A percentile compares a stretch with the other conserved stretches of the same genome.
phyloP scores from a whole-genome alignment of 2,113 vertebrate species.

The Australoheros scitulus region DNA sequence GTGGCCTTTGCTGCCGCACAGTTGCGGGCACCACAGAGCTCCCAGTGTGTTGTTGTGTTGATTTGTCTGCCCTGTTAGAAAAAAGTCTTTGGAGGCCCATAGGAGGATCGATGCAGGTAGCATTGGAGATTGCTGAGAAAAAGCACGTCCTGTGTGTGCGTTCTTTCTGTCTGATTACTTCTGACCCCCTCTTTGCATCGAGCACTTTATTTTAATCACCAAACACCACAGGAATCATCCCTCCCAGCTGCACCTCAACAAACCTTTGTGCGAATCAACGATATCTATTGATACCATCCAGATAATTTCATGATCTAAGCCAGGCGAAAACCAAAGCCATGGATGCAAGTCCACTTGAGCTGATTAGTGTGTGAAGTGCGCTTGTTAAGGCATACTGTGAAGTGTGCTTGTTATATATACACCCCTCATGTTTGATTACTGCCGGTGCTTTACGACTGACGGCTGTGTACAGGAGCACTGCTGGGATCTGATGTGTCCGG shows the following conservation, averaged over 20 bases:
- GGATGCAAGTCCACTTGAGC: conserved; percentile 63
- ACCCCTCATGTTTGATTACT: conserved; percentile 63
- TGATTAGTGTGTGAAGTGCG: conserved; percentile 73
- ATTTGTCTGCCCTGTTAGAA: neutral
- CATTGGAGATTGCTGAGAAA: conserved; percentile 12
- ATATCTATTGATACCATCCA: conserved; percentile 38
- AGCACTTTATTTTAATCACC: conserved; percentile 11
- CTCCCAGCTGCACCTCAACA: neutral
- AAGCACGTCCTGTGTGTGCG: neutral
- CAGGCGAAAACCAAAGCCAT: conserved; percentile 7
- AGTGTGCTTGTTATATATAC: conserved; percentile 66
- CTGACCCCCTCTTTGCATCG: conserved; percentile 15
- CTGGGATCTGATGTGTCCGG: conserved; percentile 43
- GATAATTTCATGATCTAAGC: conserved; percentile 42
- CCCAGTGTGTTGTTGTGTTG: neutral
- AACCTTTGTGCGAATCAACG: neutral
- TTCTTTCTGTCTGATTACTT: neutral
- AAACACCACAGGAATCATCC: conserved; percentile 1
- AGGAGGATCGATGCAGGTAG: neutral
- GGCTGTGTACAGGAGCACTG: conserved; percentile 43
- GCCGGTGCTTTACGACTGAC: conserved; percentile 29
- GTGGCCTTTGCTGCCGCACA: neutral
- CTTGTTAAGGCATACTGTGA: conserved; percentile 68
- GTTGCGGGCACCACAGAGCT: neutral
- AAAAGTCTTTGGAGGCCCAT: neutral